A percentile compares a stretch with the other conserved stretches of the same genome.
These are phyloP conservation scores for Ceratitis capitata DNA, from an alignment of 1,140 invertebrate species.

Conservation along the genomic window DNA sequence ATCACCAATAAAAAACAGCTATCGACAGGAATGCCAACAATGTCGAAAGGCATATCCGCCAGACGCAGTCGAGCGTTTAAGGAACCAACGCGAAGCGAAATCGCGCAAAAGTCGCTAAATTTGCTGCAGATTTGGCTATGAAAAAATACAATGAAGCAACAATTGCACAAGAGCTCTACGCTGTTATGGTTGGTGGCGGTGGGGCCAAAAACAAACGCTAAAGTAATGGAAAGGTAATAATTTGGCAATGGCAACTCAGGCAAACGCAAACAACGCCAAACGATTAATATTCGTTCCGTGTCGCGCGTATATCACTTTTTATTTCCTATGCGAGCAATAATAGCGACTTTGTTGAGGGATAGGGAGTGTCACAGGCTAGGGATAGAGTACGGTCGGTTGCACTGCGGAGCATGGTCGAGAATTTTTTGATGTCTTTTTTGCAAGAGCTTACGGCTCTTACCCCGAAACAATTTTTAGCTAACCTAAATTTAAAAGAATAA, in stretches of 20 bases:
- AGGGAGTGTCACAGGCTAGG: too few relatives aligned
- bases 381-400: not conserved
- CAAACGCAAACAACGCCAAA: slow-evolving; percentile 42
- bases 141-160: not conserved
- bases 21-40: slow-evolving; percentile 12
- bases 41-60: not conserved
- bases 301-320: slow-evolving; percentile 65
- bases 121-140: not conserved
- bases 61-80: slow-evolving; percentile 1
- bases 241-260: not conserved
- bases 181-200: not conserved
- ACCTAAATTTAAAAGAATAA: too few relatives aligned
- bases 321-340: slow-evolving; percentile 50
- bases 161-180: not conserved
- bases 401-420: not conserved
- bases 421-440: too few relatives aligned
- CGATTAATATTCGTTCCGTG: slow-evolving; percentile 65
- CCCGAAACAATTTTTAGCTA: too few relatives aligned
- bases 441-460: too few relatives aligned
- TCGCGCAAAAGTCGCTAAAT: not conserved
- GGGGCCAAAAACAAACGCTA: not conserved
- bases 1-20: not conserved
- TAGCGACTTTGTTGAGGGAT: not conserved
- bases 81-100: not conserved
- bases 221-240: not conserved